Evolutionary conservation across 2,888 invertebrate genomes (phyloP).

Genomic region (Stratiomys singularior): DNA sequence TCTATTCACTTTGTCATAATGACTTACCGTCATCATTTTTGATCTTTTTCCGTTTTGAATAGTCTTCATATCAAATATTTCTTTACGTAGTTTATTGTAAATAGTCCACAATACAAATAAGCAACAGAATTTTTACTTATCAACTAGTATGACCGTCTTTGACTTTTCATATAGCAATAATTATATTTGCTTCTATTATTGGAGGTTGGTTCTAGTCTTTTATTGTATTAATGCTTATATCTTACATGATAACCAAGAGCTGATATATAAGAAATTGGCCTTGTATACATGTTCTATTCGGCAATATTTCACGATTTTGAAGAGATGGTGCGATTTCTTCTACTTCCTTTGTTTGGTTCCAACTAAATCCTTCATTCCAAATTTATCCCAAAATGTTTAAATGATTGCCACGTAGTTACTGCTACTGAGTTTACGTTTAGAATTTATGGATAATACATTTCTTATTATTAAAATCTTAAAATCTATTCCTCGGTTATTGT

Average conservation of each 20-base stretch:
- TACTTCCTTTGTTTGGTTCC: neutral
- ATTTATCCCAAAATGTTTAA: too few species aligned
- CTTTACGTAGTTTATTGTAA: slow-evolving; percentile 37
- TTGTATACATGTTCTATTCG: slow-evolving; percentile 6
- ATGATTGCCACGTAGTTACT: slow-evolving; percentile 1
- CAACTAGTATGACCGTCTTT: slow-evolving; percentile 43
- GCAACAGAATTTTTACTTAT: slow-evolving; percentile 44
- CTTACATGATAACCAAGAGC: slow-evolving; percentile 14
- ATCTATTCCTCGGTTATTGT: slow-evolving; percentile 33
- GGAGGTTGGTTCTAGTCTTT: slow-evolving; percentile 17
- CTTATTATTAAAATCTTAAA: slow-evolving; percentile 20
- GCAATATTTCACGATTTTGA: neutral
- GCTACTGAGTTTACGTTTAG: neutral
- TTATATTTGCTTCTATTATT: neutral
- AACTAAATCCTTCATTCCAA: neutral
- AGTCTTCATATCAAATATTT: neutral
- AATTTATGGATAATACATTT: neutral
- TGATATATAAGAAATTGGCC: slow-evolving; percentile 15
- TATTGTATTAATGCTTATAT: slow-evolving; percentile 20
- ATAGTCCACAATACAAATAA: slow-evolving; percentile 44
- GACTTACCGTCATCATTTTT: too few species aligned
- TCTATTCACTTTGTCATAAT: too few species aligned
- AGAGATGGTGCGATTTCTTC: too few species aligned
- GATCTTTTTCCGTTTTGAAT: neutral
- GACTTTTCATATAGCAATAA: slow-evolving; percentile 22